Evolutionary conservation across 2,113 vertebrate genomes (phyloP).

Genomic region (Stigmatopora argus): DNA sequence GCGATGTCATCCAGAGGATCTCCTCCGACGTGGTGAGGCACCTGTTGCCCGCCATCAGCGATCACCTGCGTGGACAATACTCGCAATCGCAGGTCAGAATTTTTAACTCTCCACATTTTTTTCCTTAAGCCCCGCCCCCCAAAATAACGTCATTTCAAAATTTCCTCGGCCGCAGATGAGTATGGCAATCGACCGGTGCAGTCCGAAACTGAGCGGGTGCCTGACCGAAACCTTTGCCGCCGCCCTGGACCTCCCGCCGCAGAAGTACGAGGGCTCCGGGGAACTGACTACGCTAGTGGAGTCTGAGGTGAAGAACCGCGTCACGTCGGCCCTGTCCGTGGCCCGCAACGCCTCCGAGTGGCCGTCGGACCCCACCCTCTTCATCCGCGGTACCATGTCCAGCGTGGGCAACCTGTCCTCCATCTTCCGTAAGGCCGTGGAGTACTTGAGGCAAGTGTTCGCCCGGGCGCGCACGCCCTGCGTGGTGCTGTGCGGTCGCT

Average conservation of each 20-base stretch:
- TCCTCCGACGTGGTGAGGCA: slow-evolving; percentile 1
- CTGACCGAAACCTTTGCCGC: slow-evolving; percentile 2
- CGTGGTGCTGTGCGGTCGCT: slow-evolving; percentile 2
- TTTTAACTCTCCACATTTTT: no score
- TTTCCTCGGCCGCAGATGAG: neutral
- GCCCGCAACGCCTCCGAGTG: neutral
- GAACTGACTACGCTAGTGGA: slow-evolving; percentile 4
- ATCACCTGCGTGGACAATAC: neutral
- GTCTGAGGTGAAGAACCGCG: slow-evolving; percentile 7
- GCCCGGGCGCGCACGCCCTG: neutral
- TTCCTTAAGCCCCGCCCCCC: no score
- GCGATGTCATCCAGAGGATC: slow-evolving; percentile 6
- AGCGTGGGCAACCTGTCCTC: slow-evolving; percentile 6
- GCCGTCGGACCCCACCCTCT: slow-evolving; percentile 8
- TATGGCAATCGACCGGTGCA: neutral
- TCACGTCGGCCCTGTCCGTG: slow-evolving; percentile 3
- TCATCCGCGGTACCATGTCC: slow-evolving; percentile 8
- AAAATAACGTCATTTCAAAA: neutral
- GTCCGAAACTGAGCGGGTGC: slow-evolving; percentile 1
- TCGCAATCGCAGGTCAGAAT: slow-evolving; percentile 1
- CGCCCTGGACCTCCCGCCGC: slow-evolving; percentile 5
- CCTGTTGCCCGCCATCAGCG: slow-evolving; percentile 5
- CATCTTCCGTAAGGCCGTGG: slow-evolving; percentile 3
- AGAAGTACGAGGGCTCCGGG: neutral
- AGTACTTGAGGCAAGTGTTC: slow-evolving; percentile 1